phyloP scores from a whole-genome alignment of 2,113 vertebrate species.

The Ranitomeya imitator region DNA sequence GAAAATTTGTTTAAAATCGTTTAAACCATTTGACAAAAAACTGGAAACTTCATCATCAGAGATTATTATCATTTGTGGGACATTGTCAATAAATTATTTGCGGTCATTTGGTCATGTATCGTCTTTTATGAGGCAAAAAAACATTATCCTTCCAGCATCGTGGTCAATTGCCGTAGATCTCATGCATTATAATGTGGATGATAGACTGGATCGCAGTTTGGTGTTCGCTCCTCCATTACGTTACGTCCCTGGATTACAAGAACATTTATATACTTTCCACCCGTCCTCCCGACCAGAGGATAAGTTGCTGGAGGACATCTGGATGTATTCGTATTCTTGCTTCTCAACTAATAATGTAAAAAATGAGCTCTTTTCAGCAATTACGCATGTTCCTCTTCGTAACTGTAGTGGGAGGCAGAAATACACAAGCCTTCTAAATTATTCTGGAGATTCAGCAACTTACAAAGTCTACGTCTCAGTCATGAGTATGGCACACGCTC shows the following conservation, averaged over 20 bases:
- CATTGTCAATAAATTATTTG: background rate
- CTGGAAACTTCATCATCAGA: background rate
- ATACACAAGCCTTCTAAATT: background rate
- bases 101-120: background rate
- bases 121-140: background rate
- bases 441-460: background rate
- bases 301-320: background rate
- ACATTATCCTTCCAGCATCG: background rate
- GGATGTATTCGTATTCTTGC: background rate
- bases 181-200: background rate
- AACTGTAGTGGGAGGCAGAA: background rate
- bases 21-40: no score
- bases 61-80: background rate
- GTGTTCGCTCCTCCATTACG: background rate
- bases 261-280: background rate
- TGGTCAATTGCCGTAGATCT: background rate
- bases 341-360: background rate
- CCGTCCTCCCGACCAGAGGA: background rate
- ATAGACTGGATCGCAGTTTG: background rate
- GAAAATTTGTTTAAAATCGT: background rate
- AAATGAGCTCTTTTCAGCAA: background rate
- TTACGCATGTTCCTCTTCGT: background rate
- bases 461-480: background rate
- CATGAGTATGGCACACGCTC: slow-evolving; percentile 10
- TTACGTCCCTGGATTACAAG: background rate